phyloP scores from a whole-genome alignment of 2,113 vertebrate species.

The Gorilla gorilla region DNA sequence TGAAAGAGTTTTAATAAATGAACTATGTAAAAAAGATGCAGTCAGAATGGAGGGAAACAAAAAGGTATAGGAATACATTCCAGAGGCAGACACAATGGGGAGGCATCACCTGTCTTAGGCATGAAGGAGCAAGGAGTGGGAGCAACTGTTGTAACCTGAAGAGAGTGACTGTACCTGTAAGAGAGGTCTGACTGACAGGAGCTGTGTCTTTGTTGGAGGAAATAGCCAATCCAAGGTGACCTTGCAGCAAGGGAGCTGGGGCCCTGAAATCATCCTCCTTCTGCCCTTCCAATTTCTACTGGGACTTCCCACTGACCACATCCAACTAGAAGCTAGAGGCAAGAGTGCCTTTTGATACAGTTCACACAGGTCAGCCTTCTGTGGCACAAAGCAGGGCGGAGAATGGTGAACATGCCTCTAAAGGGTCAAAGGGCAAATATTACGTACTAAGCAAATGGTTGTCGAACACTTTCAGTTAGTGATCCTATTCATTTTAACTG shows the following conservation, averaged over 20 bases:
- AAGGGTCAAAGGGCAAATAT: neutral
- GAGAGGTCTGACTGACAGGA: neutral
- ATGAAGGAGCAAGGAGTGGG: neutral
- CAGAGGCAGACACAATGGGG: neutral
- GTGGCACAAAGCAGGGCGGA: neutral
- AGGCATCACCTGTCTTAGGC: neutral
- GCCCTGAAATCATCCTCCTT: neutral
- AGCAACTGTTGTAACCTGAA: neutral
- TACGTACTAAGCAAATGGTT: neutral
- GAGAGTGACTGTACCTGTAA: neutral
- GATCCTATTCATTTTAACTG: neutral
- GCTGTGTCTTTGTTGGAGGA: neutral
- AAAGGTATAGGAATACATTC: neutral
- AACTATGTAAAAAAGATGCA: neutral
- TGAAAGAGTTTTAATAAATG: neutral
- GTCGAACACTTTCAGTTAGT: neutral
- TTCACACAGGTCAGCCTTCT: neutral
- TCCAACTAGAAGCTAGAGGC: neutral
- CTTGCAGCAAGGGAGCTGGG: neutral
- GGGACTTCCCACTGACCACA: neutral
- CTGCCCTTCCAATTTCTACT: neutral
- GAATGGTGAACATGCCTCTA: neutral
- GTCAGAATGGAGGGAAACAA: neutral
- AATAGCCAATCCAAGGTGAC: neutral
- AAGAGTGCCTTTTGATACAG: neutral